A percentile compares a stretch with the other conserved stretches of the same genome.
Evolutionary conservation across 2,888 invertebrate genomes (phyloP).

Genomic region (Sinotaia quadrata): DNA sequence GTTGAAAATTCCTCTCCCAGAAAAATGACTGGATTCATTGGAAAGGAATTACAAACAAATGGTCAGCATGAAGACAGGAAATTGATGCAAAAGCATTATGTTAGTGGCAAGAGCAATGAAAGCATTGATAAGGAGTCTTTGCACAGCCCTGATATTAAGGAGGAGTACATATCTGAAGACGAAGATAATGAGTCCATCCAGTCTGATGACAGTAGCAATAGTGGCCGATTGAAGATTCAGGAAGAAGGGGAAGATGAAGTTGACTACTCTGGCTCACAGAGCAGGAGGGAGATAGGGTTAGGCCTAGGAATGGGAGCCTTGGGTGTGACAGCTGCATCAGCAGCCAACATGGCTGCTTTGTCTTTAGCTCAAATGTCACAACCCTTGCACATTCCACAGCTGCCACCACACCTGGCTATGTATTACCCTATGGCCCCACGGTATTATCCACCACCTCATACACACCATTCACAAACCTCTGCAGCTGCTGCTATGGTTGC

Average conservation of each 20-base stretch:
- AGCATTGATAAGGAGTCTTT: not conserved
- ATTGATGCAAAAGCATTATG: not conserved
- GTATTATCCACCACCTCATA: constrained; percentile 47
- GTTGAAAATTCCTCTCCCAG: constrained; percentile 19
- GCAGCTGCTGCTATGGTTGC: constrained; percentile 24
- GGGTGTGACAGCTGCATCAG: not conserved
- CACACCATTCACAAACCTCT: constrained; percentile 17
- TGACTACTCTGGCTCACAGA: not conserved
- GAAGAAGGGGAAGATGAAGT: constrained; percentile 14
- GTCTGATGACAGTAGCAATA: not conserved
- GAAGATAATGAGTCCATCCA: constrained; percentile 12
- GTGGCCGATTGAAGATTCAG: not conserved
- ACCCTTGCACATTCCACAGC: constrained; percentile 61
- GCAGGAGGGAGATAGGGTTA: constrained; percentile 5
- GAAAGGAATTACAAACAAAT: not conserved
- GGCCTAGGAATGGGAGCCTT: not conserved
- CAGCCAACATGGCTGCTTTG: constrained; percentile 44
- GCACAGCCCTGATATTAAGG: not conserved
- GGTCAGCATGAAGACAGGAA: constrained; percentile 17
- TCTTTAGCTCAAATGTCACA: constrained; percentile 43
- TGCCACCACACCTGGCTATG: constrained; percentile 63
- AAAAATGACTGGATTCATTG: not conserved
- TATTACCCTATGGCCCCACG: constrained; percentile 63
- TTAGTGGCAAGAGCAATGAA: constrained; percentile 1
- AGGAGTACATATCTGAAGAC: constrained; percentile 12